Evolutionary conservation across 2,888 invertebrate species (phyloP).

Genomic region (Morpho deidamia): DNA sequence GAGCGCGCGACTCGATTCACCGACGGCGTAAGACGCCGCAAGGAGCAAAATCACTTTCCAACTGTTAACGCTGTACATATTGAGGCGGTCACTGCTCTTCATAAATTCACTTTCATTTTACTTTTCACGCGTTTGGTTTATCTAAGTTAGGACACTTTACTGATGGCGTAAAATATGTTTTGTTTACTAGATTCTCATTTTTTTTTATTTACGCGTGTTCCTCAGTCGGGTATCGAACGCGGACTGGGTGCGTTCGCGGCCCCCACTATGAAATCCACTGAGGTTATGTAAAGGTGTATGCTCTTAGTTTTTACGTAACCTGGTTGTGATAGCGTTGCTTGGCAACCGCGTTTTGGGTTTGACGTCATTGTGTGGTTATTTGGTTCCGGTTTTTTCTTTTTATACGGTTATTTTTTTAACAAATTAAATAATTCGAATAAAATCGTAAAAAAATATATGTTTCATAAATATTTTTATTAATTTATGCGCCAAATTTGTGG

Average conservation of each 20-base stretch:
- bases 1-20: slow-evolving; percentile 63
- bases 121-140: slow-evolving; percentile 26
- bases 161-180: slow-evolving; percentile 1
- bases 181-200: slow-evolving; percentile 33
- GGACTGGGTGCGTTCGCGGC: slow-evolving; percentile 32
- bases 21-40: slow-evolving; percentile 50
- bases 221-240: slow-evolving; percentile 30
- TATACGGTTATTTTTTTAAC: no score
- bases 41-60: slow-evolving; percentile 72
- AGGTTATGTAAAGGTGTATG: slow-evolving; percentile 36
- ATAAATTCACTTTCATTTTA: slow-evolving; percentile 69
- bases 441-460: no score
- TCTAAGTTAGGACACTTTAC: slow-evolving; percentile 6
- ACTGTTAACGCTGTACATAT: slow-evolving; percentile 68
- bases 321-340: slow-evolving; percentile 31
- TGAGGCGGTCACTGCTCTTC: slow-evolving; percentile 64
- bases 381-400: no score
- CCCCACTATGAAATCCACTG: slow-evolving; percentile 30
- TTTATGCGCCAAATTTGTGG: no score
- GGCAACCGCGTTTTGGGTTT: slow-evolving; percentile 30
- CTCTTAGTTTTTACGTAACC: slow-evolving; percentile 39
- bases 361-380: slow-evolving; percentile 18
- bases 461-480: no score
- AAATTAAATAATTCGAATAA: no score
- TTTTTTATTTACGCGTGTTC: slow-evolving; percentile 32